phyloP scores from a whole-genome alignment of 30 jellyfish, hydroid and myxozoan genomes.

The Pelagia noctiluca region DNA sequence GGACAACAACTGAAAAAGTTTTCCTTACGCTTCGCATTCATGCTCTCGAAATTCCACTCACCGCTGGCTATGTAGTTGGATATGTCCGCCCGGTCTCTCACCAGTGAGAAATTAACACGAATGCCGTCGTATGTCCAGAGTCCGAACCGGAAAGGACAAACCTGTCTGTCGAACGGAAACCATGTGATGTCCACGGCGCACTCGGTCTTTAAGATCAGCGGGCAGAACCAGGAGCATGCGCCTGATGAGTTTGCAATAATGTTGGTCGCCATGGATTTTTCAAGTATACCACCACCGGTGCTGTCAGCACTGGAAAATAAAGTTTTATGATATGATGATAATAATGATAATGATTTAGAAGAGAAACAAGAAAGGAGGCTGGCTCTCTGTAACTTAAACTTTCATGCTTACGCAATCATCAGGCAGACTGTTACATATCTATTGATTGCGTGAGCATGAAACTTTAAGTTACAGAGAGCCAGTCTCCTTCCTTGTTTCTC shows the following conservation, averaged over 20 bases:
- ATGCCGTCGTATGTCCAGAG: constrained; percentile 84
- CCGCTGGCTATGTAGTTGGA: constrained; percentile 44
- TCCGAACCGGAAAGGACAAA: constrained; percentile 87
- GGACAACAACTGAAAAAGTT: constrained; percentile 61
- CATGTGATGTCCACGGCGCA: constrained; percentile 78
- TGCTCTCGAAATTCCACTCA: constrained; percentile 74
- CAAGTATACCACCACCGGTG: constrained; percentile 79
- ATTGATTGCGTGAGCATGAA: too few species aligned
- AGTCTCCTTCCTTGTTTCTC: too few species aligned
- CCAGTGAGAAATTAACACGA: constrained; percentile 48
- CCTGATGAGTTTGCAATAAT: constrained; percentile 59
- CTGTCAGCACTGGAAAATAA: constrained; percentile 83
- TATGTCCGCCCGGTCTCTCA: constrained; percentile 47
- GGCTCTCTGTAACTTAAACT: too few species aligned
- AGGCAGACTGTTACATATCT: too few species aligned
- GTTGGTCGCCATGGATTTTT: constrained; percentile 69
- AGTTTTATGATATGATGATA: too few species aligned
- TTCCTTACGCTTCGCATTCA: constrained; percentile 49
- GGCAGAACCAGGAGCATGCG: constrained; percentile 78
- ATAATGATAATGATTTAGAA: too few species aligned
- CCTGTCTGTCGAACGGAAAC: constrained; percentile 88
- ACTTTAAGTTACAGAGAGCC: too few species aligned
- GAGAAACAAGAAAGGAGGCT: too few species aligned
- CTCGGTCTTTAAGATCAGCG: constrained; percentile 75
- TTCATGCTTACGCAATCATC: too few species aligned